Percentiles rank a stretch among this genome's conserved stretches.
phyloP scores from a whole-genome alignment of 2,888 invertebrate species.

The Bellardia bayeri region DNA sequence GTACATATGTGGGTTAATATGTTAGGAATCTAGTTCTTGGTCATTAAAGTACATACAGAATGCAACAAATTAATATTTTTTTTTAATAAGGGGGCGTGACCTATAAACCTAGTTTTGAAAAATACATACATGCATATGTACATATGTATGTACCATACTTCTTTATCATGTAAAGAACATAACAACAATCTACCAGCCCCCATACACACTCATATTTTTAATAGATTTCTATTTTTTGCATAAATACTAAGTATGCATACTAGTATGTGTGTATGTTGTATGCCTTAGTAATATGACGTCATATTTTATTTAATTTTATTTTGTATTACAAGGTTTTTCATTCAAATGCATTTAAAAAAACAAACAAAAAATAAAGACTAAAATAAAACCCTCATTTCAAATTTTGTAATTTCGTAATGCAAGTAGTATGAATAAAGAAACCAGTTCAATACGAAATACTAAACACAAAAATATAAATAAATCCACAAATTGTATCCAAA shows the following conservation, averaged over 20 bases:
- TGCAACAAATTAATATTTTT: slow-evolving; percentile 62
- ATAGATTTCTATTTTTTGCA: no score
- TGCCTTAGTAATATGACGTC: slow-evolving; percentile 65
- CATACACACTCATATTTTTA: slow-evolving; percentile 26
- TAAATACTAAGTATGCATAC: no score
- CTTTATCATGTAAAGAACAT: not conserved
- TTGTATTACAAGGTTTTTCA: slow-evolving; percentile 65
- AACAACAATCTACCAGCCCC: slow-evolving; percentile 41
- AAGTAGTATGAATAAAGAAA: slow-evolving; percentile 48
- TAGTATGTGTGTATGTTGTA: not conserved
- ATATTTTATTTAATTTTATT: slow-evolving; percentile 48
- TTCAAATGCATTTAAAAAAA: slow-evolving; percentile 60
- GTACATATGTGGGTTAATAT: slow-evolving; percentile 57
- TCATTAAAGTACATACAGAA: slow-evolving; percentile 53
- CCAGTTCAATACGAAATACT: slow-evolving; percentile 62
- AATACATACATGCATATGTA: not conserved
- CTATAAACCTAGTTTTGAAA: slow-evolving; percentile 63
- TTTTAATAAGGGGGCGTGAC: slow-evolving; percentile 60
- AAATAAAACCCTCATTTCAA: slow-evolving; percentile 65
- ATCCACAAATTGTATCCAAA: slow-evolving; percentile 32
- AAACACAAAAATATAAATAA: slow-evolving; percentile 43
- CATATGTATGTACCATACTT: not conserved
- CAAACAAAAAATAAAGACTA: slow-evolving; percentile 48
- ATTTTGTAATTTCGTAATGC: slow-evolving; percentile 68
- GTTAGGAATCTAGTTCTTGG: slow-evolving; percentile 71